phyloP scores from a whole-genome alignment of 2,888 invertebrate genomes.

The Pterobdella sp. region DNA sequence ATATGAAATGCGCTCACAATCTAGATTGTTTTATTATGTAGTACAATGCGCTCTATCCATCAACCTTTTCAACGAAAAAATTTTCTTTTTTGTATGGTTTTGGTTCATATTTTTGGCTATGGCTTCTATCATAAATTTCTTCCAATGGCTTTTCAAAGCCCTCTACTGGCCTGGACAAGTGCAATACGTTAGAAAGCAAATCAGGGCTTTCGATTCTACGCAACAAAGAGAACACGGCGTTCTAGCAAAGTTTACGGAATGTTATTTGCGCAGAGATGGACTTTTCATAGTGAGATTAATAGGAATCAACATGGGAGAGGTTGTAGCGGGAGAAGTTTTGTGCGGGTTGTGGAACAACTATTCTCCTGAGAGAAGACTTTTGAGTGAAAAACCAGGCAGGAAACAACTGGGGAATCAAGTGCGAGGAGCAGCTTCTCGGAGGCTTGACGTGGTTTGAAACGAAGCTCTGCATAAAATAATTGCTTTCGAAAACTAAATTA shows the following conservation, averaged over 20 bases:
- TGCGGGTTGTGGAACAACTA: slow-evolving; percentile 42
- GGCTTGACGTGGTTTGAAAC: not conserved
- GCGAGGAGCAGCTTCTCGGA: not conserved
- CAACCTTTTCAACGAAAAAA: slow-evolving; percentile 43
- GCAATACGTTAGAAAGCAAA: slow-evolving; percentile 39
- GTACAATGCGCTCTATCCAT: slow-evolving; percentile 42
- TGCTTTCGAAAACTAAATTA: too few relatives aligned
- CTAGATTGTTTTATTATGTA: slow-evolving; percentile 39
- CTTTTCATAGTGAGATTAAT: slow-evolving; percentile 41
- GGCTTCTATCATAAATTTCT: slow-evolving; percentile 38
- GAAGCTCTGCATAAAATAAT: too few relatives aligned
- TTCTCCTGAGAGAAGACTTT: slow-evolving; percentile 40
- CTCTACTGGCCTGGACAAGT: slow-evolving; percentile 41
- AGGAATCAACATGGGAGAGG: slow-evolving; percentile 41
- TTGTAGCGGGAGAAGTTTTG: slow-evolving; percentile 41
- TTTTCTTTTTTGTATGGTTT: slow-evolving; percentile 42
- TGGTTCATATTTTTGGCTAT: slow-evolving; percentile 40
- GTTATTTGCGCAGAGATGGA: slow-evolving; percentile 41
- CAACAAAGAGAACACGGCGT: slow-evolving; percentile 40
- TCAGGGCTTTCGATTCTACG: slow-evolving; percentile 39
- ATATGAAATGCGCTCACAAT: slow-evolving; percentile 45
- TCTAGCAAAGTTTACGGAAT: slow-evolving; percentile 41
- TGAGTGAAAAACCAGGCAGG: slow-evolving; percentile 39
- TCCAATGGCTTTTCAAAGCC: slow-evolving; percentile 40
- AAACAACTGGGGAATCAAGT: slow-evolving; percentile 27